These are phyloP conservation scores for Xiphorhynchus erythropygius DNA, from an alignment of 2,797 vertebrate genomes.

Conservation along the genomic window DNA sequence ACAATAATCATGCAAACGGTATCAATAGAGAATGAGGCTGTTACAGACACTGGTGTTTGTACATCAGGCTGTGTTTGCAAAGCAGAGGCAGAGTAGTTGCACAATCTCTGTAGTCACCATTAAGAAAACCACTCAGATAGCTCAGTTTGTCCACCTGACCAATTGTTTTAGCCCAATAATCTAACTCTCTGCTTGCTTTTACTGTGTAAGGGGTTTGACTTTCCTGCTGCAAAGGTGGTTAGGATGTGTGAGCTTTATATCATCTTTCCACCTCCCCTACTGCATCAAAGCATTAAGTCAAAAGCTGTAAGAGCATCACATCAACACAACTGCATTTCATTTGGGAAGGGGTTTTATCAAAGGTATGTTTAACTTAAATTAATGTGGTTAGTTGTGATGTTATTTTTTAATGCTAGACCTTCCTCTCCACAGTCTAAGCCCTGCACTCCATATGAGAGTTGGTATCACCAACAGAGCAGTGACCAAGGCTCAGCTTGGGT, in stretches of 20 bases:
- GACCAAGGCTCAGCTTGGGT: rapidly evolving
- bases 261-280: neutral
- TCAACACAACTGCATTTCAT: neutral
- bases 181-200: neutral
- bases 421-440: neutral
- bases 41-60: neutral
- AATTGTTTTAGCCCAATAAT: neutral
- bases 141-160: neutral
- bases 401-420: neutral
- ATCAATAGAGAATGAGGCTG: neutral
- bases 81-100: neutral
- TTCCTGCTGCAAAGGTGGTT: neutral
- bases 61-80: neutral
- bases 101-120: neutral
- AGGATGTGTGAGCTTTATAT: neutral
- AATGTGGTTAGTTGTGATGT: neutral
- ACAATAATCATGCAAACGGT: rapidly evolving
- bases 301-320: neutral
- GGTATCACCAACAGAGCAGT: neutral
- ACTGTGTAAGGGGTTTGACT: neutral
- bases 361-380: neutral
- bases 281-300: neutral
- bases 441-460: neutral
- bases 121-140: neutral
- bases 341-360: neutral